Conservation (phyloP, 2,113 vertebrate genomes). For the Alouatta palliata region DNA sequence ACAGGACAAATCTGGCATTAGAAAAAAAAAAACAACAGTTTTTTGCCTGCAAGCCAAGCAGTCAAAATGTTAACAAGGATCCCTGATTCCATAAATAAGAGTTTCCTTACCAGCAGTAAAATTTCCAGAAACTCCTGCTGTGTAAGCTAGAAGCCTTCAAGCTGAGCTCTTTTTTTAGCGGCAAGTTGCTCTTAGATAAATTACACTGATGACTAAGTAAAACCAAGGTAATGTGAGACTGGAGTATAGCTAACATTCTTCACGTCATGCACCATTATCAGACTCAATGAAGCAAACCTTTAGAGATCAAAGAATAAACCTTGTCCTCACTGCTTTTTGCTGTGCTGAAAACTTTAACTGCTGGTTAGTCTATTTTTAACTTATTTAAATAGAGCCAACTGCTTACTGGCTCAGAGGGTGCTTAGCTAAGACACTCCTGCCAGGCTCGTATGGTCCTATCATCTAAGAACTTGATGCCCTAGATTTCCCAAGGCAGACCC, state of each 20-base stretch:
- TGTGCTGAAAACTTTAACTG: conserved; percentile 72
- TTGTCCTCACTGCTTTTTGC: conserved; percentile 64
- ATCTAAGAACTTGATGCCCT: not conserved
- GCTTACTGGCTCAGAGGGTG: conserved; percentile 49
- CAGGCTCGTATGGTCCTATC: not conserved
- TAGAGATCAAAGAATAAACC: conserved; percentile 64
- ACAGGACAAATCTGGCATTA: not conserved
- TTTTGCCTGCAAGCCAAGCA: conserved; percentile 40
- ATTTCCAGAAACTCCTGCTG: conserved; percentile 71
- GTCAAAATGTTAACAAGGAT: conserved; percentile 58
- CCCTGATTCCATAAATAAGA: conserved; percentile 68
- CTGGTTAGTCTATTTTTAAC: conserved; percentile 78
- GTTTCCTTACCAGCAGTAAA: conserved; percentile 65
- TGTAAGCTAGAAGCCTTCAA: conserved; percentile 70
- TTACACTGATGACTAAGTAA: conserved; percentile 77
- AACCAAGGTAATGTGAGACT: conserved; percentile 71
- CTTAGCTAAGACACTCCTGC: conserved; percentile 21
- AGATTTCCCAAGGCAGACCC: not conserved
- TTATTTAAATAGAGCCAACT: conserved; percentile 70
- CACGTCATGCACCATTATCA: conserved; percentile 75
- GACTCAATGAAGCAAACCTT: conserved; percentile 74
- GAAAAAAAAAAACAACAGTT: not conserved
- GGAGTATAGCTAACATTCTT: conserved; percentile 64
- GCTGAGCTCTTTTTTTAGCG: conserved; percentile 61
- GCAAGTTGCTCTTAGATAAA: conserved; percentile 74